Conservation (phyloP, 1,140 invertebrate species). For the Hycleus cichorii region DNA sequence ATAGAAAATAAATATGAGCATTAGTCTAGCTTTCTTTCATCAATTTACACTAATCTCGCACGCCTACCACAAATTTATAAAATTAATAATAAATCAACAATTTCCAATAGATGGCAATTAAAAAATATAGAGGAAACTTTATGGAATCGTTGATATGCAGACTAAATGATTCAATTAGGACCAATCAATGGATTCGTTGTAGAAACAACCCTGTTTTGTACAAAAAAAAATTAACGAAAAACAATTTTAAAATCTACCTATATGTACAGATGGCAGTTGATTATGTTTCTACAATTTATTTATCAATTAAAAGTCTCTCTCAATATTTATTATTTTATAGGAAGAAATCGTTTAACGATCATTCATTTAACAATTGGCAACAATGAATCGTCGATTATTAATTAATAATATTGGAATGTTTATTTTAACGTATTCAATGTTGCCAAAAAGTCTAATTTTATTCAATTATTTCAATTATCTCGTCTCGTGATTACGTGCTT, state of each 20-base stretch:
- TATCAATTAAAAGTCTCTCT: constrained; percentile 4
- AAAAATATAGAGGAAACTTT: no score
- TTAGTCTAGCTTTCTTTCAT: background rate
- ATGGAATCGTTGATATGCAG: no score
- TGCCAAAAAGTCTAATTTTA: background rate
- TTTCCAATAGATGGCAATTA: no score
- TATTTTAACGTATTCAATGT: background rate
- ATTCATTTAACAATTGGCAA: constrained; percentile 3
- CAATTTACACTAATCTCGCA: no score
- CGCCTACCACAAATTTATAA: no score
- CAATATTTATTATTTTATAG: background rate
- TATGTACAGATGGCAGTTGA: constrained; percentile 25
- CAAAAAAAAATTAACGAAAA: background rate
- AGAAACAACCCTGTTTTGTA: background rate
- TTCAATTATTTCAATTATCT: background rate
- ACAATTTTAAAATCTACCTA: constrained; percentile 1
- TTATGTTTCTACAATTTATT: background rate
- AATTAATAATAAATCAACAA: no score
- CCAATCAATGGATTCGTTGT: background rate
- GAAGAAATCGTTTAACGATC: constrained; percentile 12
- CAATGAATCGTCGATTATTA: background rate
- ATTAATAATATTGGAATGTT: background rate
- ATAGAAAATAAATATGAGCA: background rate
- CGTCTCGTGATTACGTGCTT: constrained; percentile 48
- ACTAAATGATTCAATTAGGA: background rate